Conservation (phyloP, 1,140 invertebrate genomes). For the Zaprionus ghesquierei region DNA sequence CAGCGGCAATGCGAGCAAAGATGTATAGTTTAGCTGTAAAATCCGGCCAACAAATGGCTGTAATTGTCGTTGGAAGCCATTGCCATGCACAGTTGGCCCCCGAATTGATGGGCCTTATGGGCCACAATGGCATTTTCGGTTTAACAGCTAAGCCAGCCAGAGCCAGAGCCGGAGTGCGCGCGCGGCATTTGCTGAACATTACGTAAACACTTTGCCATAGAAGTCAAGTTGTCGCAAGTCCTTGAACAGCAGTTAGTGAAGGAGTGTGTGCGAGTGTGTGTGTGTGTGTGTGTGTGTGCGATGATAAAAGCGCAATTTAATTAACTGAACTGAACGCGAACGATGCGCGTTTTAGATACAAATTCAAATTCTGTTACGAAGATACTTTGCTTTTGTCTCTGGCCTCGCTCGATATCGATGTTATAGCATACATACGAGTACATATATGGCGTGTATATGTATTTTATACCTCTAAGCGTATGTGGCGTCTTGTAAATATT, state of each 20-base stretch:
- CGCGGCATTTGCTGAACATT: slow-evolving; percentile 19
- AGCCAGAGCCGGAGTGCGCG: neutral
- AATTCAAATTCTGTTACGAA: slow-evolving; percentile 29
- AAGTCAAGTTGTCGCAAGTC: slow-evolving; percentile 29
- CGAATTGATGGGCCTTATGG: slow-evolving; percentile 43
- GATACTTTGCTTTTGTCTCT: slow-evolving; percentile 11
- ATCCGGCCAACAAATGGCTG: slow-evolving; percentile 34
- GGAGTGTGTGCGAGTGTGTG: neutral
- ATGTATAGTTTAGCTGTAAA: slow-evolving; percentile 34
- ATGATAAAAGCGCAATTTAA: slow-evolving; percentile 56
- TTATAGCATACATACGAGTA: neutral
- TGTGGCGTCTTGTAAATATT: slow-evolving; percentile 50
- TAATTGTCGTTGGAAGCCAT: slow-evolving; percentile 38
- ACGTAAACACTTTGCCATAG: slow-evolving; percentile 37
- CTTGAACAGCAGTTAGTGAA: slow-evolving; percentile 37
- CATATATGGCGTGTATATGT: neutral
- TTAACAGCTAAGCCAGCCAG: slow-evolving; percentile 34
- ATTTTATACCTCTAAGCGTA: slow-evolving; percentile 8
- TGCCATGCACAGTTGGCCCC: slow-evolving; percentile 9
- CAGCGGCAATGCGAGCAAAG: no score
- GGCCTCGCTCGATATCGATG: slow-evolving; percentile 26
- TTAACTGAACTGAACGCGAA: slow-evolving; percentile 43
- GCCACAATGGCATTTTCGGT: slow-evolving; percentile 37
- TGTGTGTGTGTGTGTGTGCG: neutral
- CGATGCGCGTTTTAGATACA: slow-evolving; percentile 22